Conservation (phyloP, 2,113 vertebrate genomes). For the Chaetura pelagica region DNA sequence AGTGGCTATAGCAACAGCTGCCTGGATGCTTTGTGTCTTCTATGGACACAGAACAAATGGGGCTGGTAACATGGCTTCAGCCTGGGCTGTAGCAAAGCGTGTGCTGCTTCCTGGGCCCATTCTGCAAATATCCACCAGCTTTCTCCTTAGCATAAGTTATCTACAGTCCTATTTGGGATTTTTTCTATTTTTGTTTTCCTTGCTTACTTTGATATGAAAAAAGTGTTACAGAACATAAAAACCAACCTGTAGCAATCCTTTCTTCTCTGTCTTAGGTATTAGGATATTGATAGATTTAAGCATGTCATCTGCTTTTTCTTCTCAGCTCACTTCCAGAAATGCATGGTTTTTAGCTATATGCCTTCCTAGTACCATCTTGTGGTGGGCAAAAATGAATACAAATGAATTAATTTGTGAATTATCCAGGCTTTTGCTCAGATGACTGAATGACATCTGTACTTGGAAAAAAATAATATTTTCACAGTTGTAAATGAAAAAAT, state of each 20-base stretch:
- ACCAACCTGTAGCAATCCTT: neutral
- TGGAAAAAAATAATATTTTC: neutral
- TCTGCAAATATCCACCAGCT: rapidly evolving
- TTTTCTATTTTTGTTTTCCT: neutral
- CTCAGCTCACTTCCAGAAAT: neutral
- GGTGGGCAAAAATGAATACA: neutral
- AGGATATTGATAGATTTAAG: neutral
- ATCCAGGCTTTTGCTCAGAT: neutral
- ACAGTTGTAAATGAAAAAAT: neutral
- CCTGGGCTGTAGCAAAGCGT: neutral
- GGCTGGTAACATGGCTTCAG: neutral
- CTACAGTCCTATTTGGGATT: rapidly evolving
- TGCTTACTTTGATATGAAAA: neutral
- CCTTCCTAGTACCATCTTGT: neutral
- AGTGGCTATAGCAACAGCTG: conserved; percentile 36
- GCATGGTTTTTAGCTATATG: neutral
- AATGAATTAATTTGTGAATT: neutral
- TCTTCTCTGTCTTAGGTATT: neutral
- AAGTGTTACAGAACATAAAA: neutral
- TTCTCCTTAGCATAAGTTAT: neutral
- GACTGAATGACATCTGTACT: neutral
- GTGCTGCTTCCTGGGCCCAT: neutral
- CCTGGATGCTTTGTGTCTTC: neutral
- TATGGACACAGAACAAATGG: neutral
- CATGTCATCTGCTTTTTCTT: neutral